These are phyloP conservation scores for Drymodes brunneopygia DNA, from an alignment of 2,113 vertebrate species.

Conservation along the genomic window DNA sequence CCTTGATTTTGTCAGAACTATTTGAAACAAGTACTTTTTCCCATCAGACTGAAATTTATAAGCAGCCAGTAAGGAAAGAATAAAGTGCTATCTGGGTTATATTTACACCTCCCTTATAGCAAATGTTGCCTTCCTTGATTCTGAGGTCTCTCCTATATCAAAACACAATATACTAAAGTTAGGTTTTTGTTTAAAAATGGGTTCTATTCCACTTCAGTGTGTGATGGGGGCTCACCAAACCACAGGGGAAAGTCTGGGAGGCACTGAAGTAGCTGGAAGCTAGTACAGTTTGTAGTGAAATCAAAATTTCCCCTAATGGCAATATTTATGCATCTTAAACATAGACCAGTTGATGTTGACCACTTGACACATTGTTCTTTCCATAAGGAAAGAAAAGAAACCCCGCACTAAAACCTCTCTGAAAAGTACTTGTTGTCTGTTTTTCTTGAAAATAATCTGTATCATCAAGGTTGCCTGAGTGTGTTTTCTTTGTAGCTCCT, in stretches of 20 bases:
- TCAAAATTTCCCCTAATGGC: background rate
- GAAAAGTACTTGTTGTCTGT: background rate
- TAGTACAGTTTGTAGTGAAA: background rate
- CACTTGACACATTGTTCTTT: background rate
- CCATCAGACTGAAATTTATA: background rate
- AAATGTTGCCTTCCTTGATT: background rate
- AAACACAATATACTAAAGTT: background rate
- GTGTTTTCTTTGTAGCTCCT: background rate
- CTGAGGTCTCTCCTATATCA: background rate
- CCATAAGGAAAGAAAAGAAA: background rate
- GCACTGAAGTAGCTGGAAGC: background rate
- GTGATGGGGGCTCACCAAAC: background rate
- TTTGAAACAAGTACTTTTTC: background rate
- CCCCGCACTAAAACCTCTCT: background rate
- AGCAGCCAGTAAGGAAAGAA: background rate
- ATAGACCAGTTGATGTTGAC: background rate
- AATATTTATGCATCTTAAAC: background rate
- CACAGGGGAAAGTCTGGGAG: background rate
- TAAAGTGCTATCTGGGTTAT: background rate
- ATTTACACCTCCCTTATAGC: background rate
- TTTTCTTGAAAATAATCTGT: background rate
- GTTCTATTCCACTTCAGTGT: fast-evolving
- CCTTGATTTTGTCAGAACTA: background rate
- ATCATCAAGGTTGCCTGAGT: background rate
- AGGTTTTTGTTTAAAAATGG: background rate